Evolutionary conservation across 1,140 invertebrate species (phyloP).

Genomic region (Pteromalus puparum): DNA sequence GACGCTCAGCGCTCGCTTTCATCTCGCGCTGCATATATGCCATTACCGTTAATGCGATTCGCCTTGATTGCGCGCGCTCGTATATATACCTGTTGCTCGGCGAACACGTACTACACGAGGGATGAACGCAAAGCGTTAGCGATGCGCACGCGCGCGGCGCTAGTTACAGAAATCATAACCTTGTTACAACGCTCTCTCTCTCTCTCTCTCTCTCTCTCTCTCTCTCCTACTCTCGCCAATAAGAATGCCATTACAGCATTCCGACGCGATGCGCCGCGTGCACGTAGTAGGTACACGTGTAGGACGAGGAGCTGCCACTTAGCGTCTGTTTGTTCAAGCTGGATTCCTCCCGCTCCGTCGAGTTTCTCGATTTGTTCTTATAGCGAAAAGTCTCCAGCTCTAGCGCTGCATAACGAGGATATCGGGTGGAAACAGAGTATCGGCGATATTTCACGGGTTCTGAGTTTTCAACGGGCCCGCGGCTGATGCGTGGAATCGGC

Average conservation of each 20-base stretch:
- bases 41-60: conserved; percentile 68
- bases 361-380: too few relatives aligned
- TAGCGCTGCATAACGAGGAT: background rate
- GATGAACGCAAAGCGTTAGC: background rate
- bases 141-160: conserved; percentile 52
- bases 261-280: conserved; percentile 21
- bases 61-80: conserved; percentile 57
- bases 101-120: background rate
- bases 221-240: conserved; percentile 47
- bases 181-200: conserved; percentile 50
- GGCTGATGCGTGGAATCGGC: background rate
- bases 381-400: background rate
- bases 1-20: conserved; percentile 48
- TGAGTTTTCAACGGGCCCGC: background rate
- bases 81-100: conserved; percentile 40
- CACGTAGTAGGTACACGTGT: background rate
- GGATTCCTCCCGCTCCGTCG: background rate
- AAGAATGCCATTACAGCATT: conserved; percentile 61
- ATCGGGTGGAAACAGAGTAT: too few relatives aligned
- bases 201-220: too few relatives aligned
- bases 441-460: background rate
- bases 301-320: background rate
- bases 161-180: conserved; percentile 69
- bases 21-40: conserved; percentile 57
- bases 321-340: conserved; percentile 19